Evolutionary conservation across 2,888 invertebrate genomes (phyloP), one percentile per base, ranked within the genome.

Genomic region (Ferdinandea cuprea): DNA sequence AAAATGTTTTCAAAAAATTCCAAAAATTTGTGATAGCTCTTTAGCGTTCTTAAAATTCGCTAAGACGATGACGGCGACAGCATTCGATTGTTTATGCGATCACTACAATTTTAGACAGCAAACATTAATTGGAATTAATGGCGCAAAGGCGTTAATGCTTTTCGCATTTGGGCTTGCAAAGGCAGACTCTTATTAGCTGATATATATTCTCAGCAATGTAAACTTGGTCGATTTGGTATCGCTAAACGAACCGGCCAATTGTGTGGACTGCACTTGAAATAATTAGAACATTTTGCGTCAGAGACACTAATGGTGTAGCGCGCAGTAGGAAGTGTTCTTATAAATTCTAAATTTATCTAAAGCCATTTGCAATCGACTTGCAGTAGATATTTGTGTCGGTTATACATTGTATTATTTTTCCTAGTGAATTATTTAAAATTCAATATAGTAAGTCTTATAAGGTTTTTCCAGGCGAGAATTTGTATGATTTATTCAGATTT

Each of bases 41-140:
- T 71, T 65, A 81, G 77, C 61, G 81, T 77, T 71, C 81, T 81
- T 81, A 77, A 81, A 54, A 56, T 66, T 71, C 40, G 25, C 71
- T 40, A 61, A 61, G 48, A 69, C 58, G 65, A 61, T 72, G 76
- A 76, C 71, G 80, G 65, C 71, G 81, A 81, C 81, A 77, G 77
- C 58, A 17, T 32, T 9, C 54, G 17, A 81, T 56, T 81, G 81
- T 81, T 81, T 81, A 81, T 42, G 28, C 15, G 71, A 81, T 81
- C 66, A 71, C 59, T 66, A 48, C 32, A 46, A 65, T 61, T 77
- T 25, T 61, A 37, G 83, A 83, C 78, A 83, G 73, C 83, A 78
- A 78, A 73, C 78, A 83, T 78, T 78, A 78, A 83, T 72, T 72
- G 78, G 37, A 68, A 73, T 73, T 83, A 83, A 83, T 83, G 78